Evolutionary conservation across 2,888 invertebrate species (phyloP), one percentile per base, ranked within the genome.

Genomic region (Calliphora vomitoria): DNA sequence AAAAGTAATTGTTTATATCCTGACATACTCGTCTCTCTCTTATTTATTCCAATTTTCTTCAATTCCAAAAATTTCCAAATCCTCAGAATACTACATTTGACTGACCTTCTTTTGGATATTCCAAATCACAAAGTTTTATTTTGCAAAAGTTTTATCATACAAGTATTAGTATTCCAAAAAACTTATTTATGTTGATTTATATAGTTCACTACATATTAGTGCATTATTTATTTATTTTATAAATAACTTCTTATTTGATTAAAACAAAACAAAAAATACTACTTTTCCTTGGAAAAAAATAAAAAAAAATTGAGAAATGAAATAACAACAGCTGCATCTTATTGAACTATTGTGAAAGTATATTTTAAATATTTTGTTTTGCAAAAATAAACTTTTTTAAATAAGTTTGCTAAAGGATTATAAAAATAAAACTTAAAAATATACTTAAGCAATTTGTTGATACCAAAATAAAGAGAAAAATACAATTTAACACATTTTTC

Each of bases 281-380:
- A 20, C 11, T 55, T 55, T 55, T 11, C 20, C 8, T 18, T 11
- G 10, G 41, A 41, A 60, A 35, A 4, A 31, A 60, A 64, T 4
- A 66, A 53, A 25, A 66, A 20, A 20, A 38, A 10, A 60, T 4
- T 10, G 15, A 41, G 58, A 60, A 50, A 60, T 5, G 69, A 50
- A 60, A 80, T 3, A 4, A 10, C 15, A 72, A 47, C 82, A 82
- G 74, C 82, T 82, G 82, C 66, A 66, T 58, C 44, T 66, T 44
- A 47, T 35, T 55, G n/a, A 82, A 66, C 74, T 58, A 66, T 55
- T 13, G 6, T 10, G 35, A 74, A 80, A 71, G 3, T 60, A 38
- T n/a, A 62, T 11, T 38, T 15, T 6, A 71, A 80, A 71, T 71
- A 60, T 71, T 80, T 80, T 80, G 35, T 79, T 79, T 80, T 50